Base-by-base conservation (phyloP, 2,888 invertebrate genomes). In the Chydorus sphaericus region DNA sequence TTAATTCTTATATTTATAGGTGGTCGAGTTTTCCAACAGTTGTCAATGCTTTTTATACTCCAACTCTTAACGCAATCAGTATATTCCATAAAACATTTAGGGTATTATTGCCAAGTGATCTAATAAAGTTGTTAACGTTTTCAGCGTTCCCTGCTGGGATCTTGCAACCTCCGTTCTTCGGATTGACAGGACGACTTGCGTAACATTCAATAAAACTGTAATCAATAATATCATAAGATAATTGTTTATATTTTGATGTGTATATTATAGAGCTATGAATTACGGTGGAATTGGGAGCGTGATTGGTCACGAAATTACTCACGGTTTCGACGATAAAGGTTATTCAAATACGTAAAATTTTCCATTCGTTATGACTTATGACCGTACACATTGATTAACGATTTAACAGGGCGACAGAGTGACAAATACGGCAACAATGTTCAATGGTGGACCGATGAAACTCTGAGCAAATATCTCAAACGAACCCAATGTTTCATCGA, bases 241-340 rank as follows among this genome's bases (percentile, higher is more conserved):
- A 10, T 20, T 37, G 8, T 49, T 29, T 37, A 16, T 11, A n/a
- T 16, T 28, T 2, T 64, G 66, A 6, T 65, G 68, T 18, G 66
- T n/a, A n/a, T n/a, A n/a, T n/a, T 55, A n/a, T 31, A 65, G 67
- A 4, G 66, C 69, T n/a, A 66, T 90, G 85, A 91, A 91, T 69
- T 91, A 86, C 63, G 90, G 89, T 20, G 86, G 87, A 2, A 90
- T 92, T 60, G 91, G 91, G 2, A 87, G 85, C 65, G 86, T 91
- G 3, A 90, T 91, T 64, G 90, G 90, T 0, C 91, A 91, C 67
- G 91, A 91, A 73, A 89, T 92, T 54, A 90, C 89, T 0, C 91
- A 91, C 66, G 65, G 65, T n/a, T 66, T 66, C 48, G 67, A 67
- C 60, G 66, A 66, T 56, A 59, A 62, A 59, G 61, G 59, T n/a